Evolutionary conservation across 2,113 vertebrate genomes (phyloP).

Genomic region (Todiramphus saurophagus): DNA sequence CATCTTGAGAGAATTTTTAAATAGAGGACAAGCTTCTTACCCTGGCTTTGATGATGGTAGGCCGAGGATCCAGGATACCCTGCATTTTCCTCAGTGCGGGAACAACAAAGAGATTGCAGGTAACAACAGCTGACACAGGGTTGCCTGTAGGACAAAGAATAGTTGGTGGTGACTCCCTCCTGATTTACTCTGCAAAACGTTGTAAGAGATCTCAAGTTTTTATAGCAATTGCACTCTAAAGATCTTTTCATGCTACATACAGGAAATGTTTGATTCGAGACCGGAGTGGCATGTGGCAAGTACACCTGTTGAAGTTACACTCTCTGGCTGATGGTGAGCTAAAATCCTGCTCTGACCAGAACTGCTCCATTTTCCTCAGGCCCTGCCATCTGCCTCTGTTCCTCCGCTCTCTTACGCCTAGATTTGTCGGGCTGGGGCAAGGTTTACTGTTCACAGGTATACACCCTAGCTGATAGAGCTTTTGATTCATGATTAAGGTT

Average conservation of each 20-base stretch:
- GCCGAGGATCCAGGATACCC: constrained; percentile 97
- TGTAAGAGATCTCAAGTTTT: neutral
- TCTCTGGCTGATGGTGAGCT: neutral
- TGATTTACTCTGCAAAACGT: neutral
- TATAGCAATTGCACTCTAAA: neutral
- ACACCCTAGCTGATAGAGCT: neutral
- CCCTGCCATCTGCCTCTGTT: neutral
- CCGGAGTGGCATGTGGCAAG: neutral
- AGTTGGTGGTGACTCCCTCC: neutral
- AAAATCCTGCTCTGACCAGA: neutral
- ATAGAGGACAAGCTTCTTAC: constrained; percentile 71
- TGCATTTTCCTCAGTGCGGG: constrained; percentile 99
- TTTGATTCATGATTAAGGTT: neutral
- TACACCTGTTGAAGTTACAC: neutral
- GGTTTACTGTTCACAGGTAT: neutral
- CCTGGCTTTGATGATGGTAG: constrained; percentile 99
- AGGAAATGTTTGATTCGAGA: neutral
- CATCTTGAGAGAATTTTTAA: neutral
- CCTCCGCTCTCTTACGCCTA: fast-evolving
- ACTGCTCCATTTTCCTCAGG: neutral
- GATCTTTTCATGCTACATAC: neutral
- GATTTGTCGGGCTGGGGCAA: neutral
- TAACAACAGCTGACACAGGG: constrained; percentile 97
- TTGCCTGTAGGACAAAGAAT: constrained; percentile 83
- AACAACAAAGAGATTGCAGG: constrained; percentile 99